phyloP scores from a whole-genome alignment of 2,797 vertebrate genomes.

The Trachops cirrhosus region DNA sequence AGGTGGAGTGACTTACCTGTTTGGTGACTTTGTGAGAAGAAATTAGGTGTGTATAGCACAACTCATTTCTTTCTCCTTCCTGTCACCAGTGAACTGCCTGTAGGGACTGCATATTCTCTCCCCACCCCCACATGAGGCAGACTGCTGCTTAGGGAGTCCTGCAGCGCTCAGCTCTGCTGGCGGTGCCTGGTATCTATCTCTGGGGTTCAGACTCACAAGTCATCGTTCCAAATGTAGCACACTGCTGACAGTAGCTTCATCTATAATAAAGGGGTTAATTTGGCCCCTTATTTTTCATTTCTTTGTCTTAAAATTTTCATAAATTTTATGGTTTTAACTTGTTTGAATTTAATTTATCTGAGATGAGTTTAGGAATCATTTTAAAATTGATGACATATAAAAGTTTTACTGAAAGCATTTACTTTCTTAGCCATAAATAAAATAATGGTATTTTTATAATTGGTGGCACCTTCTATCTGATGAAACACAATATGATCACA shows the following conservation, averaged over 20 bases:
- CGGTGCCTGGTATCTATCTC: neutral
- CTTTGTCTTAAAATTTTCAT: neutral
- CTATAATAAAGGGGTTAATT: neutral
- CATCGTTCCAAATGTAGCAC: neutral
- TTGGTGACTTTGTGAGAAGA: neutral
- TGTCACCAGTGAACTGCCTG: neutral
- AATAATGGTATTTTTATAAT: neutral
- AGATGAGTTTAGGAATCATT: neutral
- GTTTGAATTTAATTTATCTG: neutral
- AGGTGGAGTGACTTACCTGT: neutral
- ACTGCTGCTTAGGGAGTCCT: neutral
- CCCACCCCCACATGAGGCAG: accelerated
- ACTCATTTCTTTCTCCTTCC: neutral
- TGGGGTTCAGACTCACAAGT: neutral
- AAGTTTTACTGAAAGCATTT: neutral
- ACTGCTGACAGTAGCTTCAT: neutral
- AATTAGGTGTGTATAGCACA: neutral
- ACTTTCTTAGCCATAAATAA: neutral
- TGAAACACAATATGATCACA: neutral
- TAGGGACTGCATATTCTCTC: neutral
- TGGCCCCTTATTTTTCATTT: neutral
- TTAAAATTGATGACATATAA: neutral
- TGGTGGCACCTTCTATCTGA: neutral
- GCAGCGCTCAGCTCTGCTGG: neutral
- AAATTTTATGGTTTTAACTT: neutral